Evolutionary conservation across 2,888 invertebrate species (phyloP), one percentile per base, ranked within the genome.

Genomic region (Dexiosoma caninum): DNA sequence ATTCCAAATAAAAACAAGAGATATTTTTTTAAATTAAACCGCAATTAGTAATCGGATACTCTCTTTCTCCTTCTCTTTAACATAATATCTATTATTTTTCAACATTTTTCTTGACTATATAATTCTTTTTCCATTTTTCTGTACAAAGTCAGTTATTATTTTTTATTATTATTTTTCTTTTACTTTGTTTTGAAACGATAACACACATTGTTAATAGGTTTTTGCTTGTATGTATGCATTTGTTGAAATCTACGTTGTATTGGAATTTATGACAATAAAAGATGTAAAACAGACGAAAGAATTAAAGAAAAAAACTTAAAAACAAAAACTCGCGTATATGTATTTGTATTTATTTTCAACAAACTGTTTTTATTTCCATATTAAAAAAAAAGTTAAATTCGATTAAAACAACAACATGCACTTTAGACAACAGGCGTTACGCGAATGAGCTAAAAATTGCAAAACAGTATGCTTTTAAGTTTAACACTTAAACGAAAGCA

Each of bases 361-460:
- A 35, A 23, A 70, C 35, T 76, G 59, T 62, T 67, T 35, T 67
- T 72, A 37, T 67, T 8, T 40, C 32, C 19, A 35, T 35, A 19
- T 10, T n/a, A 37, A 42, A 40, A 44, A 44, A 32, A 53, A 6
- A 6, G 27, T 30, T 40, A 70, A 67, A 12, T 69, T 59, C 12
- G 49, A 49, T 81, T 51, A 10, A 32, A 23, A 2, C 82, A 83
- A 78, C 84, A 82, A 81, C 82, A 81, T 75, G 71, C 75, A 72
- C 76, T 66, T 76, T 57, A 83, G 83, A 83, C 83, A 83, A 83
- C 83, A 85, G 86, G 84, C 84, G 82, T 84, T 84, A 83, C 83
- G 84, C 85, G 87, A 87, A 85, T 86, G 86, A 85, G 83, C 51
- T 19, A 30, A 66, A 83, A 83, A 84, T 84, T 81, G 82, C 83